Evolutionary conservation across 2,888 invertebrate species (phyloP), one percentile per base, ranked within the genome.

Genomic region (Limnephilus lunatus): DNA sequence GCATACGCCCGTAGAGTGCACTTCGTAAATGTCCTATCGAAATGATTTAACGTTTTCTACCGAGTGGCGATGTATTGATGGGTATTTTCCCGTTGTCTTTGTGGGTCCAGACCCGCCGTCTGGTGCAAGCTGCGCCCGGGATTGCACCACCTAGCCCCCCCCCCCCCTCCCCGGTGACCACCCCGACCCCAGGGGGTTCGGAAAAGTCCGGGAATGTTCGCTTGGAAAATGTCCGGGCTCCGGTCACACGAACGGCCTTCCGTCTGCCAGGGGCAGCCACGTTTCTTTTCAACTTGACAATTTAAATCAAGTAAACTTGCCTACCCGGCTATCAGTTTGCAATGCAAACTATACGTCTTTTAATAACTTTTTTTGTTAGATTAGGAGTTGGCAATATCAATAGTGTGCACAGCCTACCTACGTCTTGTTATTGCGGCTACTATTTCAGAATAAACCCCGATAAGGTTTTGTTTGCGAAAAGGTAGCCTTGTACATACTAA

Each of bases 31-130:
- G 7, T 68, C 68, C 25, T 68, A 68, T n/a, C 68, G n/a, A 68
- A 68, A 68, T 68, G 68, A 68, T 68, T 68, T n/a, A 68, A 68
- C 68, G 25, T 68, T 68, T 68, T 68, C 68, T 68, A 30, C 81
- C 19, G 35, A 31, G 31, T 89, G 53, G n/a, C 32, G 11, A 12
- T 25, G 31, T 68, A 53, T 81, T 53, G 68, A 44, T 53, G 53
- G 25, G 35, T 12, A 53, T 81, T 68, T 68, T 53, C 44, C 25
- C 87, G 44, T 11, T 25, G 30, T 25, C n/a, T 81, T 32, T 32
- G n/a, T 32, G 19, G 81, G 30, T 48, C 90, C 31, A 25, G 25
- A n/a, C 85, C 85, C 85, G 90, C 90, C 83, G 90, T 90, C 85
- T 83, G 83, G 90, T 90, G 90, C 85, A 82, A 32, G 44, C 30